A percentile compares a stretch with the other conserved stretches of the same genome.
Evolutionary conservation across 35 echinoderm and acorn worm genomes (phyloP).

Genomic region (Heliocidaris tuberculata): DNA sequence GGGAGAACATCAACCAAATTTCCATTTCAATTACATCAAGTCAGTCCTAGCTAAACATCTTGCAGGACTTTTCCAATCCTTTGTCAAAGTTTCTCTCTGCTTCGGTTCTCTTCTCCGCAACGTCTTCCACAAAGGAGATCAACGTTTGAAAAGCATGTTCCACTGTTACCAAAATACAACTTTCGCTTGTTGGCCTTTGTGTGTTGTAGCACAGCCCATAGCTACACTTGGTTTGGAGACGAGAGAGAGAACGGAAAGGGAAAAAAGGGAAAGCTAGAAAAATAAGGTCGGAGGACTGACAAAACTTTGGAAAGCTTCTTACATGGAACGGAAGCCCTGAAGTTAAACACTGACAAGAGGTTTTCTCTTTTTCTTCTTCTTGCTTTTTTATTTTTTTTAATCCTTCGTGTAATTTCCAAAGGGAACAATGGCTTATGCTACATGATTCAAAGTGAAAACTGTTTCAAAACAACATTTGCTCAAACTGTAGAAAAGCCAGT

Average conservation of each 20-base stretch:
- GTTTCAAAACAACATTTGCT: neutral
- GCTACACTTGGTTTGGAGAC: neutral
- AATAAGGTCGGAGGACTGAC: neutral
- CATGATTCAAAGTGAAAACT: neutral
- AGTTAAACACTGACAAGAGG: neutral
- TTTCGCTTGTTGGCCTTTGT: conserved; percentile 40
- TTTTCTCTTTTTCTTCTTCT: conserved; percentile 1
- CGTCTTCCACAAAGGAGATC: conserved; percentile 14
- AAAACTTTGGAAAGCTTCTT: neutral
- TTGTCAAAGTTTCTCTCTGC: neutral
- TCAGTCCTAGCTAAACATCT: conserved; percentile 22
- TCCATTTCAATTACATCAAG: conserved; percentile 47
- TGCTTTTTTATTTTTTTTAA: neutral
- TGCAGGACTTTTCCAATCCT: conserved; percentile 25
- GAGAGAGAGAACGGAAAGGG: conserved; percentile 1
- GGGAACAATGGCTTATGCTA: neutral
- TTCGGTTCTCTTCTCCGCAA: neutral
- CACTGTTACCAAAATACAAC: conserved; percentile 49
- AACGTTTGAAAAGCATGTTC: conserved; percentile 41
- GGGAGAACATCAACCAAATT: conserved; percentile 35
- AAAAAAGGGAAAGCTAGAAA: neutral
- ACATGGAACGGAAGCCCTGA: neutral
- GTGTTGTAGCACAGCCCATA: neutral
- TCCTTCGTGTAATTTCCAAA: neutral
- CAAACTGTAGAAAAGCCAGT: neutral